Evolutionary conservation across 2,797 vertebrate genomes (phyloP), one percentile per base, ranked within the genome.

Genomic region (Cyprinodon diabolis): DNA sequence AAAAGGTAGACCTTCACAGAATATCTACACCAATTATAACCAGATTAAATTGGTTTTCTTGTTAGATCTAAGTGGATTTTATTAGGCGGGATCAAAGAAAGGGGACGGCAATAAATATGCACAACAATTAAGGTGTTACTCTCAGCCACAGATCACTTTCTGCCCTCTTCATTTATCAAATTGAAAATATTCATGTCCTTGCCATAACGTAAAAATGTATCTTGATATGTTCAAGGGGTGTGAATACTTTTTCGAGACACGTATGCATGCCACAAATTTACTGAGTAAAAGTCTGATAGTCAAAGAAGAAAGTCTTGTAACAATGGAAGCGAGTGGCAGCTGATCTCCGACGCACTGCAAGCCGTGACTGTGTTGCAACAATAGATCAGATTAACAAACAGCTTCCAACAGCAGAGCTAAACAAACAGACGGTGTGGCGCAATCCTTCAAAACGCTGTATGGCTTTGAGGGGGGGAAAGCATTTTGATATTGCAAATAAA

Each of bases 261-360:
- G 19, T n/a, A 43, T 21, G 11, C 4, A 13, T 43, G 60, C 62
- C 57, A 70, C 68, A 56, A 76, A 72, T 66, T 55, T 66, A 78
- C 45, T 67, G 70, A 79, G 7, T 74, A 68, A 69, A 40, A 35
- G 48, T 4, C 12, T 12, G 21, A 74, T 66, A 69, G 60, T 78
- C 74, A 70, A 49, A 82, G 63, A 85, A 71, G 70, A 84, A 85
- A 69, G 74, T n/a, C 52, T 17, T 74, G 71, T 54, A 68, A 80
- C 51, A 74, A 79, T n/a, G 30, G 66, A 40, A 60, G 4, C 5
- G 21, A 68, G 23, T 25, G 51, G 67, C 37, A 66, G 76, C 58
- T 73, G 48, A 58, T 21, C 66, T 63, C 23, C 13, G 57, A 40
- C 1, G 2, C 23, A 30, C 52, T 65, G 14, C 72, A 13, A 49